phyloP scores from a whole-genome alignment of 1,140 invertebrate genomes.

The Trichonephila clavata region DNA sequence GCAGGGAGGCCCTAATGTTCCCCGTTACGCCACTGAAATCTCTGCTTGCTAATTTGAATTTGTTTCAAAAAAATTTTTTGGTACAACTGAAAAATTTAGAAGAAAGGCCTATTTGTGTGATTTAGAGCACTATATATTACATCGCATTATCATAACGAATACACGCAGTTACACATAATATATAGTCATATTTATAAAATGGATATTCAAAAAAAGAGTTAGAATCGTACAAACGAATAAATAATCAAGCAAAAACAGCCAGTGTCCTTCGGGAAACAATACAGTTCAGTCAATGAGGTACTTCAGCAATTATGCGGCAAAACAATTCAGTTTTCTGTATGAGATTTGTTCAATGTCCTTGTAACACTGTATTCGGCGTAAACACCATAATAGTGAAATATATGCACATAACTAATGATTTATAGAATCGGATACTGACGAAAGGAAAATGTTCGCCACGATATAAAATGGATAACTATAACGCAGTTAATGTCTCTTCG shows the following conservation, averaged over 20 bases:
- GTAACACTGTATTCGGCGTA: not conserved
- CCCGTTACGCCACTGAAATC: too few relatives aligned
- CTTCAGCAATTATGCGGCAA: not conserved
- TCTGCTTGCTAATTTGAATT: too few relatives aligned
- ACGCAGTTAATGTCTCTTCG: too few relatives aligned
- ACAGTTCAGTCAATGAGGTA: not conserved
- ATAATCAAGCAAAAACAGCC: not conserved
- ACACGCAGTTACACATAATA: not conserved
- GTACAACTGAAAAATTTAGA: too few relatives aligned
- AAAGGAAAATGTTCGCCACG: too few relatives aligned
- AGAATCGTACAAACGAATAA: not conserved
- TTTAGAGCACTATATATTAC: too few relatives aligned
- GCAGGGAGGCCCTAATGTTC: too few relatives aligned
- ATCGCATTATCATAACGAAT: not conserved
- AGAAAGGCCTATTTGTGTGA: too few relatives aligned
- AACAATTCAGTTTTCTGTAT: not conserved
- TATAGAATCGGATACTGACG: not conserved
- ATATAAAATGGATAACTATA: too few relatives aligned
- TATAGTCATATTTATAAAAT: not conserved
- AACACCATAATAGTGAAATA: not conserved
- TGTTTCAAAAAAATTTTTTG: too few relatives aligned
- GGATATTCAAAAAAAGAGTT: not conserved
- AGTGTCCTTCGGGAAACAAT: slow-evolving; percentile 16
- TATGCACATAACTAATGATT: not conserved
- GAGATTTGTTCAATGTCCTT: not conserved